These are phyloP conservation scores for Thera britannica DNA, from an alignment of 2,888 invertebrate genomes.

Conservation along the genomic window DNA sequence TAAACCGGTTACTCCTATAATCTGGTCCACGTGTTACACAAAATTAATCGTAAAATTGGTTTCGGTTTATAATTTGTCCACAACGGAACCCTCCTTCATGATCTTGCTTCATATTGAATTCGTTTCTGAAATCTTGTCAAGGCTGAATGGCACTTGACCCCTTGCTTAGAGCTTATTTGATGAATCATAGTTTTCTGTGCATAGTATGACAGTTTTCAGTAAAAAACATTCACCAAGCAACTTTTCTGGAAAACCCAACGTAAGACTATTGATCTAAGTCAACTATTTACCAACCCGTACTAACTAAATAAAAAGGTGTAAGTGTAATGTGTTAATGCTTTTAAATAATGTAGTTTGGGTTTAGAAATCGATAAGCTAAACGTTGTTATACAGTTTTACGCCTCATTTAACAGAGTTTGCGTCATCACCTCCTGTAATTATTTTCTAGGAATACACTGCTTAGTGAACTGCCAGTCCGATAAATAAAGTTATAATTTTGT, in stretches of 20 bases:
- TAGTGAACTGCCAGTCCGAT: not conserved
- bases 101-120: not conserved
- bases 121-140: too few species aligned
- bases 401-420: constrained; percentile 48
- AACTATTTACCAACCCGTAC: not conserved
- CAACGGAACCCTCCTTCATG: not conserved
- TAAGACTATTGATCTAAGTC: constrained; percentile 14
- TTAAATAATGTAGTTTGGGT: constrained; percentile 30
- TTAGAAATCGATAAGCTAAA: constrained; percentile 51
- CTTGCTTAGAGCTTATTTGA: not conserved
- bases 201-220: constrained; percentile 9
- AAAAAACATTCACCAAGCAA: not conserved
- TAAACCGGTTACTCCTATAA: constrained; percentile 43
- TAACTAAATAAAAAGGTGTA: not conserved
- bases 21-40: constrained; percentile 9
- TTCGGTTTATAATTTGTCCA: not conserved
- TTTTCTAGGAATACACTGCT: constrained; percentile 7
- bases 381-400: constrained; percentile 53
- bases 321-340: constrained; percentile 14
- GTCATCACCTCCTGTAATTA: constrained; percentile 38
- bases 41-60: constrained; percentile 22
- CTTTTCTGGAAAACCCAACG: constrained; percentile 29
- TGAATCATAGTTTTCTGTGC: not conserved
- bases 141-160: too few species aligned
- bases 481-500: not conserved